A percentile compares a stretch with the other conserved stretches of the same genome.
Conservation (phyloP, 2,113 vertebrate genomes). For the Phoxinus phoxinus region DNA sequence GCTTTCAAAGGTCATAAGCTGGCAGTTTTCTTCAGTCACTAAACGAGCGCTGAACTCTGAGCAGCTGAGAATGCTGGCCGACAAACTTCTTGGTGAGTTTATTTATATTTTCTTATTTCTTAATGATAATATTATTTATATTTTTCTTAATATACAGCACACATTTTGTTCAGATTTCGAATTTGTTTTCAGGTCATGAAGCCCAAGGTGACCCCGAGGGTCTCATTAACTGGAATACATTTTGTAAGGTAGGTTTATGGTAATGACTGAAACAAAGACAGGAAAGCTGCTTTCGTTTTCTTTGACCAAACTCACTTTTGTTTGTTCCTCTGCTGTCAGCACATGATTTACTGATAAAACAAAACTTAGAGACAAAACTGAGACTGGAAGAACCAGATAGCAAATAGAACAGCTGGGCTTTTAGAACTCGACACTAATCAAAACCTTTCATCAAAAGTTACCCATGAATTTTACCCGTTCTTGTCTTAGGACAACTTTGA, state of each 20-base stretch:
- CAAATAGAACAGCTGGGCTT: background rate
- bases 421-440: background rate
- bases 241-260: conserved; percentile 84
- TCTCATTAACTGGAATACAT: conserved; percentile 84
- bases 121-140: no score
- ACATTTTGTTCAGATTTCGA: background rate
- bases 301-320: background rate
- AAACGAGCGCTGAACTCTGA: conserved; percentile 84
- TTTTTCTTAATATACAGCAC: background rate
- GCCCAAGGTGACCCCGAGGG: conserved; percentile 70
- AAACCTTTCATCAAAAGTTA: no score
- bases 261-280: background rate
- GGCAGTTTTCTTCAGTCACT: conserved; percentile 92
- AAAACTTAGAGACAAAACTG: conserved; percentile 28
- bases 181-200: conserved; percentile 68
- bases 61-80: conserved; percentile 80
- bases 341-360: conserved; percentile 35
- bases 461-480: no score
- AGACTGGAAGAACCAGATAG: background rate
- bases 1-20: conserved; percentile 88
- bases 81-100: conserved; percentile 73
- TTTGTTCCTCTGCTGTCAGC: conserved; percentile 35
- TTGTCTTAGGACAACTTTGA: no score
- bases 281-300: background rate
- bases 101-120: background rate